Conservation (phyloP, 2,888 invertebrate species). For the Quadriops clusia region DNA sequence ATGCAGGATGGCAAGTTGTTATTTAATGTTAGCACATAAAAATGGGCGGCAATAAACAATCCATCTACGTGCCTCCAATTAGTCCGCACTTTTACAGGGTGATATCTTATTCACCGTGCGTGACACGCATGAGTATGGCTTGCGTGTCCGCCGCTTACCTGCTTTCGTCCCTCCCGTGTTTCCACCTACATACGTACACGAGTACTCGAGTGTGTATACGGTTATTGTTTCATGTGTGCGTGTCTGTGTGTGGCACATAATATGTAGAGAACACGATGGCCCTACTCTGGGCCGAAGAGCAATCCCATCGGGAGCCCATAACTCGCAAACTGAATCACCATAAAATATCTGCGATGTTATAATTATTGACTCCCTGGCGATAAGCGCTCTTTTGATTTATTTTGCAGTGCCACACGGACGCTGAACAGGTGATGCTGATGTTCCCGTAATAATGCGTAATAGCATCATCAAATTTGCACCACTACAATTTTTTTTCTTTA, state of each 20-base stretch:
- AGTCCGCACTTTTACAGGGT: slow-evolving; percentile 18
- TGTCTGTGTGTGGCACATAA: slow-evolving; percentile 11
- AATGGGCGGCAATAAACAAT: slow-evolving; percentile 20
- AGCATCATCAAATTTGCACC: no score
- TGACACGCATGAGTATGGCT: slow-evolving; percentile 19
- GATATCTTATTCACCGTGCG: slow-evolving; percentile 23
- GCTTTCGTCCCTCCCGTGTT: slow-evolving; percentile 19
- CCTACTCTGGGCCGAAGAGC: slow-evolving; percentile 5
- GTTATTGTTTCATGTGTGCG: no score
- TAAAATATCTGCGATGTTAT: slow-evolving; percentile 10
- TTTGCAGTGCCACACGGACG: no score
- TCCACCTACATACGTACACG: slow-evolving; percentile 19
- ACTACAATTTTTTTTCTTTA: no score
- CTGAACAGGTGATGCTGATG: no score
- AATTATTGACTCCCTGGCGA: slow-evolving; percentile 10
- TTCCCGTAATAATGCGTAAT: no score
- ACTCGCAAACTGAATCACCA: slow-evolving; percentile 12
- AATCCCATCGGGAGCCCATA: slow-evolving; percentile 15
- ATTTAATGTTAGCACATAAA: no score
- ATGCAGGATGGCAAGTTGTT: no score
- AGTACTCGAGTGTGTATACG: slow-evolving; percentile 19
- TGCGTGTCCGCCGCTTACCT: slow-evolving; percentile 17
- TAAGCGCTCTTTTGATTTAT: no score
- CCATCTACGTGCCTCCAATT: slow-evolving; percentile 22
- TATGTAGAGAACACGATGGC: slow-evolving; percentile 6